Percentiles rank a stretch among this genome's conserved stretches.
These are phyloP conservation scores for Microctonus hyperodae DNA, from an alignment of 2,888 invertebrate genomes.

Conservation along the genomic window DNA sequence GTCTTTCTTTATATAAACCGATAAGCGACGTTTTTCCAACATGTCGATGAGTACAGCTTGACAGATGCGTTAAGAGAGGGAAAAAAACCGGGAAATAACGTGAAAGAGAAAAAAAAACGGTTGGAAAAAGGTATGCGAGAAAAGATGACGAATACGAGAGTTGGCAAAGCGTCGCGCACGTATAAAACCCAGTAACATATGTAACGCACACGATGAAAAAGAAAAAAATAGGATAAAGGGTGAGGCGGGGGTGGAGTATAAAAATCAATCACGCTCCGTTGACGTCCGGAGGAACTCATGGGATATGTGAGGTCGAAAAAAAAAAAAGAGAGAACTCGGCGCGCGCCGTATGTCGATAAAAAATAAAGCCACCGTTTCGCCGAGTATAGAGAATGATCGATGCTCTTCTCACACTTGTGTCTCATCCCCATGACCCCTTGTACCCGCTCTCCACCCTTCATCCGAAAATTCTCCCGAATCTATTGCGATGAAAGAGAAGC, in stretches of 20 bases:
- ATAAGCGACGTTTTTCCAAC: no score
- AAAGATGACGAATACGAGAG: conserved; percentile 42
- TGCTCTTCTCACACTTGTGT: conserved; percentile 28
- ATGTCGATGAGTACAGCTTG: conserved; percentile 20
- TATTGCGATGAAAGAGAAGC: neutral
- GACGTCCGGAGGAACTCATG: conserved; percentile 48
- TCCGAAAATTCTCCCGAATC: neutral
- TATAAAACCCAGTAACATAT: conserved; percentile 46
- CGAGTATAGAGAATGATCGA: conserved; percentile 42
- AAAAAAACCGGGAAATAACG: no score
- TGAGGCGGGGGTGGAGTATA: conserved; percentile 44
- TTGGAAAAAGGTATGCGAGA: conserved; percentile 25
- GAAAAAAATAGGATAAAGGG: conserved; percentile 30
- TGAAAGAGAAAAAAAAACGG: conserved; percentile 21
- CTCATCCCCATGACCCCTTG: neutral
- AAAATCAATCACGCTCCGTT: conserved; percentile 56
- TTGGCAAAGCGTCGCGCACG: conserved; percentile 29
- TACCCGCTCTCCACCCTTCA: neutral
- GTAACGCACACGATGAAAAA: conserved; percentile 43
- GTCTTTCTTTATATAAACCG: no score
- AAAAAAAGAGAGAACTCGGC: conserved; percentile 38
- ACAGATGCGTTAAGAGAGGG: conserved; percentile 41
- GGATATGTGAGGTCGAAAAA: conserved; percentile 32
- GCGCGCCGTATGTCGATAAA: conserved; percentile 45
- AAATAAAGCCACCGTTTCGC: conserved; percentile 44